A percentile compares a stretch with the other conserved stretches of the same genome.
phyloP scores from a whole-genome alignment of 64 coral and sea anemone species.

The Pocillopora verrucosa region DNA sequence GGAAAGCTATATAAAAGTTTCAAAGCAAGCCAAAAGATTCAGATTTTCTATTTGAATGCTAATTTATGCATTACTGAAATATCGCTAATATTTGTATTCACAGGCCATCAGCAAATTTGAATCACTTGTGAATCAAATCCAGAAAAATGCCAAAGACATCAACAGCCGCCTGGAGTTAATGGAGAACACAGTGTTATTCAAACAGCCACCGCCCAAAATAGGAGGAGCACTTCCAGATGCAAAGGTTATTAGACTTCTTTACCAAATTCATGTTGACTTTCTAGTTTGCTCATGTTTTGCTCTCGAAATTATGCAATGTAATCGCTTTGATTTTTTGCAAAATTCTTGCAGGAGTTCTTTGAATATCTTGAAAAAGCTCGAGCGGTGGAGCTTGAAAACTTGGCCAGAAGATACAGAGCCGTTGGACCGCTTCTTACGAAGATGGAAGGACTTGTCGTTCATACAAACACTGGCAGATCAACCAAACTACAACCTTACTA shows the following conservation, averaged over 20 bases:
- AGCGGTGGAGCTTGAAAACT: constrained; percentile 71
- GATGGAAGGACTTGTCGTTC: constrained; percentile 98
- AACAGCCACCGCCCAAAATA: constrained; percentile 63
- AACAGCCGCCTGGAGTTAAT: constrained; percentile 88
- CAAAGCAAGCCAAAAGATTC: no score
- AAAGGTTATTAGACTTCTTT: constrained; percentile 44
- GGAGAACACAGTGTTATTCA: constrained; percentile 83
- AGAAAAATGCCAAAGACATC: constrained; percentile 99
- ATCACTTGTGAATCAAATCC: constrained; percentile 98
- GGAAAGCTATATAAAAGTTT: no score
- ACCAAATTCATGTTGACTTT: constrained; percentile 60
- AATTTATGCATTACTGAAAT: no score
- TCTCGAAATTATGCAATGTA: no score
- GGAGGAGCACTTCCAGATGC: constrained; percentile 72
- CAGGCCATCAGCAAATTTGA: constrained; percentile 98
- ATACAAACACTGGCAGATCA: constrained; percentile 91
- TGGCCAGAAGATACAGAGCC: constrained; percentile 91
- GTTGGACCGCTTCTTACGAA: constrained; percentile 95
- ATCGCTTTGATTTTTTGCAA: neutral
- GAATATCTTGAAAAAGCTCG: constrained; percentile 79
- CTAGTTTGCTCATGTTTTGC: neutral
- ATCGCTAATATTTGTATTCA: no score
- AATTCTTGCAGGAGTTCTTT: constrained; percentile 83
- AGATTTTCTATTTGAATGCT: no score
- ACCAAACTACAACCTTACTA: constrained; percentile 96